Evolutionary conservation across 2,888 invertebrate genomes (phyloP).

Genomic region (Cylloceria caligata): DNA sequence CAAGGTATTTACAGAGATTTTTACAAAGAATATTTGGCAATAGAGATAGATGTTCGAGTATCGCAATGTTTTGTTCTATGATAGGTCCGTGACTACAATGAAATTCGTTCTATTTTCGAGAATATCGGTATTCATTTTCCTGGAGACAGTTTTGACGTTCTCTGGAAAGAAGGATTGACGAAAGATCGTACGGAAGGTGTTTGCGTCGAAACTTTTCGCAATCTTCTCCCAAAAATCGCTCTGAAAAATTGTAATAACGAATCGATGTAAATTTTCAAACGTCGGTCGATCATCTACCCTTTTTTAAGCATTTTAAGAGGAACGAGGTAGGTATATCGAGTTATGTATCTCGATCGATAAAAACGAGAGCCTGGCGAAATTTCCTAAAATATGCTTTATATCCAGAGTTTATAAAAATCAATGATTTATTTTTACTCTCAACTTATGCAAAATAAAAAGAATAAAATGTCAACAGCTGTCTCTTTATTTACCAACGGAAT

Average conservation of each 20-base stretch:
- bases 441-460: conserved; percentile 7
- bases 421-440: conserved; percentile 15
- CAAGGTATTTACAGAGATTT: no score
- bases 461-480: conserved; percentile 45
- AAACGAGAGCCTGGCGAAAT: neutral
- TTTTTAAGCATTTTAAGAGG: neutral
- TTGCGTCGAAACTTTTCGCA: conserved; percentile 74
- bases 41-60: neutral
- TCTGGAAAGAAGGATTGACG: conserved; percentile 75
- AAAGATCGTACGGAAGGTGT: conserved; percentile 74
- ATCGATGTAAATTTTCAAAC: neutral
- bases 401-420: conserved; percentile 20
- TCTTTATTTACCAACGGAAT: conserved; percentile 64
- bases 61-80: conserved; percentile 10
- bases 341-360: conserved; percentile 29
- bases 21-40: neutral
- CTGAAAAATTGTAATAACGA: conserved; percentile 23
- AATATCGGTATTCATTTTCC: conserved; percentile 74
- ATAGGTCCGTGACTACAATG: conserved; percentile 72
- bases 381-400: neutral
- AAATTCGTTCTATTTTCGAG: conserved; percentile 73
- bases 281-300: neutral
- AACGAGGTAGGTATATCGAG: neutral
- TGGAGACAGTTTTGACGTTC: conserved; percentile 73
- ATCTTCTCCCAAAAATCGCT: conserved; percentile 58